Evolutionary conservation across 2,113 vertebrate genomes (phyloP).

Genomic region (Heteronetta atricapilla): DNA sequence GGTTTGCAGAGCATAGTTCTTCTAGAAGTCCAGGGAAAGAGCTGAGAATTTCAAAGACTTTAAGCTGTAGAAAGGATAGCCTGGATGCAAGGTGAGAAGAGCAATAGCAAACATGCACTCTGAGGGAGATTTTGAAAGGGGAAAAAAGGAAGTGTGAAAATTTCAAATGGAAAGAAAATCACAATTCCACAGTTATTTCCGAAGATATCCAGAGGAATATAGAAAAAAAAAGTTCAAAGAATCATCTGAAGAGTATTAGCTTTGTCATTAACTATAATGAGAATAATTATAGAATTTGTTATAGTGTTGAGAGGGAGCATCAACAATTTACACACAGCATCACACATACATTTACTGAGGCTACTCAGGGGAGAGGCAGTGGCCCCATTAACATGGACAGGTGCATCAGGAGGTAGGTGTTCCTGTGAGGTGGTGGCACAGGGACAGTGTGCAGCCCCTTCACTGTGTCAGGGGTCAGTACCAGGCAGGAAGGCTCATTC

Average conservation of each 20-base stretch:
- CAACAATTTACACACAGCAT: not conserved
- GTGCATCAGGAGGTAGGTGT: not conserved
- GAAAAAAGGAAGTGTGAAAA: not conserved
- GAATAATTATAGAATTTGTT: no score
- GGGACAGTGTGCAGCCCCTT: not conserved
- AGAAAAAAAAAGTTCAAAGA: not conserved
- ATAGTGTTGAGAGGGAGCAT: not conserved
- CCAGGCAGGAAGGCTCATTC: not conserved
- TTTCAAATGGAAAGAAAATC: not conserved
- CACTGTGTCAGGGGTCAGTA: accelerated
- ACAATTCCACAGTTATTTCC: not conserved
- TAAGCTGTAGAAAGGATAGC: not conserved
- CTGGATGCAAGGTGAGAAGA: not conserved
- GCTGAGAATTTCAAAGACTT: not conserved
- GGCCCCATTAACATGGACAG: accelerated
- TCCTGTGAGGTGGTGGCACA: accelerated
- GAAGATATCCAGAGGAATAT: not conserved
- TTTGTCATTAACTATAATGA: not conserved
- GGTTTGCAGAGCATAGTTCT: not conserved
- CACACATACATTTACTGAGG: not conserved
- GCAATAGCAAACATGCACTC: accelerated
- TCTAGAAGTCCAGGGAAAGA: not conserved
- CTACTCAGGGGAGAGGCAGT: accelerated
- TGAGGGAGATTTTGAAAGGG: not conserved
- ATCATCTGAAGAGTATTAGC: not conserved